A percentile compares a stretch with the other conserved stretches of the same genome.
These are phyloP conservation scores for Tortricodes alternella DNA, from an alignment of 2,888 invertebrate genomes.

Conservation along the genomic window DNA sequence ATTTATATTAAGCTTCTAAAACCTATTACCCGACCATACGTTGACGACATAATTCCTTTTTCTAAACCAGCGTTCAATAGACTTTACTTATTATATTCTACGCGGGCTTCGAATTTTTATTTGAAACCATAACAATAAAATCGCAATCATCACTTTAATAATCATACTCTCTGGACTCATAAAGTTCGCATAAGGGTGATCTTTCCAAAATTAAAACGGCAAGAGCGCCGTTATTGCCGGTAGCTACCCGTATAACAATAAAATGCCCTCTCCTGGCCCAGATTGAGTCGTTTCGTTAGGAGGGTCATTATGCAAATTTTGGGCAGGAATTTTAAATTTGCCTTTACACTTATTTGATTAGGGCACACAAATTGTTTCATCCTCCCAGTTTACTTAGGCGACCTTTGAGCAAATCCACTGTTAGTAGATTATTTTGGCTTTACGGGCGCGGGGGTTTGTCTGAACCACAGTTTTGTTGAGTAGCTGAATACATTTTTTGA, in stretches of 20 bases:
- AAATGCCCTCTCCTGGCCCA: slow-evolving; percentile 36
- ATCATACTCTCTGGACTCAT: slow-evolving; percentile 26
- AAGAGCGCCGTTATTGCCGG: slow-evolving; percentile 30
- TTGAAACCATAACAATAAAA: slow-evolving; percentile 27
- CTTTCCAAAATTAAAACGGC: slow-evolving; percentile 30
- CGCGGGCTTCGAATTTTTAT: slow-evolving; percentile 8
- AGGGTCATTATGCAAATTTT: slow-evolving; percentile 67
- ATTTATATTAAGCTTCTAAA: too few species aligned
- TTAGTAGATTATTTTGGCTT: slow-evolving; percentile 42
- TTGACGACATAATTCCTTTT: too few species aligned
- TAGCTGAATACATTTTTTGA: slow-evolving; percentile 6
- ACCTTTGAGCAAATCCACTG: slow-evolving; percentile 38
- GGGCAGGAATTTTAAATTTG: slow-evolving; percentile 61
- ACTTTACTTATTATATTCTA: neutral
- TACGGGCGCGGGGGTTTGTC: slow-evolving; percentile 17
- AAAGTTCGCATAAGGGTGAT: slow-evolving; percentile 23
- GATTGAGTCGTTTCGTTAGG: slow-evolving; percentile 61
- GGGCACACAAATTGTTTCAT: slow-evolving; percentile 69
- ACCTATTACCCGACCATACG: too few species aligned
- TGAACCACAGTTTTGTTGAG: slow-evolving; percentile 9
- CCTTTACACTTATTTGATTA: slow-evolving; percentile 70
- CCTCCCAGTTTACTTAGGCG: slow-evolving; percentile 56
- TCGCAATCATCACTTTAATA: slow-evolving; percentile 27
- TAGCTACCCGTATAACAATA: slow-evolving; percentile 44
- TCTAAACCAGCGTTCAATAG: neutral